phyloP scores from a whole-genome alignment of 1,140 invertebrate genomes.

The Neodiprion pinetum region DNA sequence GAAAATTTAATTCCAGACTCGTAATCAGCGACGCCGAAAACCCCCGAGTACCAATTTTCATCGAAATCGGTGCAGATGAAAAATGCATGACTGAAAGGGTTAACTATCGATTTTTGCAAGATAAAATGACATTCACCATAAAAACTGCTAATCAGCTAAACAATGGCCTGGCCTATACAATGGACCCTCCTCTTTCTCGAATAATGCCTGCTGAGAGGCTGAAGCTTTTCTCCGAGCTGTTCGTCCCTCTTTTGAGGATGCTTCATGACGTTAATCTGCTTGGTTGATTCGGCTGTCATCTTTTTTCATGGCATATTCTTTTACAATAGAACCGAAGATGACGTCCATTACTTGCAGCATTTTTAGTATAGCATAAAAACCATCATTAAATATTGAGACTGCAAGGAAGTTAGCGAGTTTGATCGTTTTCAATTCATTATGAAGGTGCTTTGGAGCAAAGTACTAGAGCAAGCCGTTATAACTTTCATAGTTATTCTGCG shows the following conservation, averaged over 20 bases:
- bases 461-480: conserved; percentile 22
- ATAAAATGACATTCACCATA: no score
- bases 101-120: no score
- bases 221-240: conserved; percentile 9
- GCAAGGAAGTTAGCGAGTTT: conserved; percentile 19
- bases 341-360: conserved; percentile 24
- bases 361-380: conserved; percentile 20
- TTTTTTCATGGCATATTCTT: conserved; percentile 17
- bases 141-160: no score
- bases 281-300: conserved; percentile 13
- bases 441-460: conserved; percentile 24
- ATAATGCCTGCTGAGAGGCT: not conserved
- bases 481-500: conserved; percentile 22
- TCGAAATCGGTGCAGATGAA: no score
- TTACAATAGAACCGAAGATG: conserved; percentile 15
- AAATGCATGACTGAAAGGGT: no score
- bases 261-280: conserved; percentile 9
- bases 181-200: not conserved
- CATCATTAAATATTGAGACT: conserved; percentile 25
- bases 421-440: conserved; percentile 17
- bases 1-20: no score
- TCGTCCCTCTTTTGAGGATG: conserved; percentile 24
- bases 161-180: conserved; percentile 9
- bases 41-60: no score
- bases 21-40: no score